Evolutionary conservation across 2,888 invertebrate species (phyloP), one percentile per base, ranked within the genome.

Genomic region (Tiliacea citrago): DNA sequence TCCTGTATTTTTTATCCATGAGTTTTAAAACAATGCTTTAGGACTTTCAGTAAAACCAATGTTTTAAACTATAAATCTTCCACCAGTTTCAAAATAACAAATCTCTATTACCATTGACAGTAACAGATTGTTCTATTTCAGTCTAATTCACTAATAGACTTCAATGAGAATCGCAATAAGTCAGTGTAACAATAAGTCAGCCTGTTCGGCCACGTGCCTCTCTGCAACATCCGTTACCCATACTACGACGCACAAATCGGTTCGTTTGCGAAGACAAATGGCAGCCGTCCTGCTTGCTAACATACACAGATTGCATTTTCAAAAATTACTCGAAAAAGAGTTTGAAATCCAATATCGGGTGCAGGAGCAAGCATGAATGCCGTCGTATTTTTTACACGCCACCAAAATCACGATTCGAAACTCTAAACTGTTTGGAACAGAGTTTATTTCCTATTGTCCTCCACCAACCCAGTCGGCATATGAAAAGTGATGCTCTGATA

Each of bases 191-290:
- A 93, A 95, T 95, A 95, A 95, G 92, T 95, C 93, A 94, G 93
- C 82, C 89, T 75, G 82, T 76, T 88, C 89, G 90, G 93, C 92
- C 94, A 93, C 94, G 92, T 93, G 93, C 93, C 93, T 92, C 89
- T 90, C 88, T 90, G 92, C 91, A 92, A 93, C 95, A 95, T 96
- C 93, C 94, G 95, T 95, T 95, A 95, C 93, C 93, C 93, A 93
- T 94, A 93, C 92, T 93, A 92, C 92, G 92, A 95, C 96, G 95
- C 96, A 94, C 95, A 94, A 94, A 95, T 95, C 96, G 95, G 93
- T 95, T 94, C 95, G 94, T 96, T 96, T 96, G 95, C 93, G 90
- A 95, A 96, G 96, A 96, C 93, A 95, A 96, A 96, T 96, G 94
- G 93, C 89, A 86, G 82, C 91, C 90, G 93, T 92, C 93, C 55